Evolutionary conservation across 2,797 vertebrate species (phyloP).

Genomic region (Danio aesculapii): DNA sequence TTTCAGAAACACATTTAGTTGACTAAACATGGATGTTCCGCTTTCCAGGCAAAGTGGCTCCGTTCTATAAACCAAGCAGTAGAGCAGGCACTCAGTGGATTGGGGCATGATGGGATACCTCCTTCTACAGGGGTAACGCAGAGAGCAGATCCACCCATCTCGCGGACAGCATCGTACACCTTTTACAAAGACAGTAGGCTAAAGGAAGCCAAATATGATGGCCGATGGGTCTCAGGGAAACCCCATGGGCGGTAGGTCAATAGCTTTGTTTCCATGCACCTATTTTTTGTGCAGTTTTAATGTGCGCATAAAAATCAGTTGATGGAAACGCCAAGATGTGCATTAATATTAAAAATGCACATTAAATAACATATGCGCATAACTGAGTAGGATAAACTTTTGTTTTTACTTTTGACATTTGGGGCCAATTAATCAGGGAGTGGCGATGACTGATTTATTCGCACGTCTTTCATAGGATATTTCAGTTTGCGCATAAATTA

Average conservation of each 20-base stretch:
- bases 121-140: conserved; percentile 71
- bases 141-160: conserved; percentile 88
- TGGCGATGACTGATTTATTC: no score
- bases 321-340: no score
- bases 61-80: conserved; percentile 94
- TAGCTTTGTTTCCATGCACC: no score
- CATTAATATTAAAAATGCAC: no score
- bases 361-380: no score
- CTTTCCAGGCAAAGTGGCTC: conserved; percentile 92
- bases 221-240: conserved; percentile 92
- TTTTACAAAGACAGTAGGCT: conserved; percentile 95
- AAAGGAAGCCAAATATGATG: conserved; percentile 92
- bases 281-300: no score
- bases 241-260: conserved; percentile 90
- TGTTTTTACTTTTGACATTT: no score
- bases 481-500: no score
- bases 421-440: not conserved
- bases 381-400: no score
- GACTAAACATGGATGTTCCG: not conserved
- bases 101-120: conserved; percentile 71
- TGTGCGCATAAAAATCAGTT: no score
- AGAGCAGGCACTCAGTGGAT: conserved; percentile 87
- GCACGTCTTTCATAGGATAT: no score
- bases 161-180: conserved; percentile 90
- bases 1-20: not conserved